Evolutionary conservation across 2,113 vertebrate species (phyloP), one percentile per base, ranked within the genome.

Genomic region (Misgurnus anguillicaudatus): DNA sequence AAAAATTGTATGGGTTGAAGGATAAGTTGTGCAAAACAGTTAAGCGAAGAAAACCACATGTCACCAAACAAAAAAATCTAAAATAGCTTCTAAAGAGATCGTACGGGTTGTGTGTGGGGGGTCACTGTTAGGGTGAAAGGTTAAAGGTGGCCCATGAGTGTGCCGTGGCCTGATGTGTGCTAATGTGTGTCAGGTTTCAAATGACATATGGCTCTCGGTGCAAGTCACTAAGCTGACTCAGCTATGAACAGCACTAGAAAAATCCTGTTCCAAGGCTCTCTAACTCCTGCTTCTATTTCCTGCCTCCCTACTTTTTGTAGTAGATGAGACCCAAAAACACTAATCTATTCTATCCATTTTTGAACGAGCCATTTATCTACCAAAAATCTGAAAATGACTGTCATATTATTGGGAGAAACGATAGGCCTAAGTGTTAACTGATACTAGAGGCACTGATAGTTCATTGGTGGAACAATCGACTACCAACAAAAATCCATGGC

Each of bases 111-210:
- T 19, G 42, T 58, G 64, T 48, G 71, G 63, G 73, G 62, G 11
- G 53, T 81, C 63, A 78, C 71, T 17, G 55, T 67, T 70, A 77
- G 57, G 58, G 77, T 55, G 65, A 78, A 60, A 10, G 80, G 80
- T 80, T 77, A 79, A 66, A 83, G 77, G 77, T 63, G 66, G 42
- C 41, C 19, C 70, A 65, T 64, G 45, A 81, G n/a, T 83, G 61
- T 66, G 72, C 64, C 13, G 67, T 57, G 68, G 74, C 79, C 9
- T 72, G 53, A 9, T 60, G 51, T 70, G n/a, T 31, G 78, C 58
- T 74, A 63, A 67, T 72, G 4, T 2, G 31, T 65, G 19, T 71
- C 66, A 0, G 55, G 48, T 65, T 77, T 71, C 45, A 48, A 63
- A 31, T 9, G 45, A 47, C 77, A 75, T 68, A 79, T 63, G 66